Base-by-base conservation (phyloP, 2,797 vertebrate species). In the Lacerta viridis region DNA sequence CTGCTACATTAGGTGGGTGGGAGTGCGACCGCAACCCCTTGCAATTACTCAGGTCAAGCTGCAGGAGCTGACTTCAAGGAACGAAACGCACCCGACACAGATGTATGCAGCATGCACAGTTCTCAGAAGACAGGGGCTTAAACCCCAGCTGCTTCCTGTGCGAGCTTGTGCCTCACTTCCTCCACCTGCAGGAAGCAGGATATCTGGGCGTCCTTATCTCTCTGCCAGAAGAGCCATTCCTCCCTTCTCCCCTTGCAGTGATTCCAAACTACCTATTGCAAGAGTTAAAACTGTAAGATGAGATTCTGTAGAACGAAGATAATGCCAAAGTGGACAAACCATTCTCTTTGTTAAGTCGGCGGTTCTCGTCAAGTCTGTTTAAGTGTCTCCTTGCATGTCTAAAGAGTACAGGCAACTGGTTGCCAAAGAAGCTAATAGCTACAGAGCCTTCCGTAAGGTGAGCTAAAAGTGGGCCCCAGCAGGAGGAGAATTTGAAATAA, bases 151-250 rank as follows among this genome's bases (percentile, higher is more conserved):
- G 33, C 72, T 84, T 84, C 64, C 75, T 88, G 36, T 69, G 27
- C 39, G 2, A 66, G 7, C 3, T 20, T 50, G 23, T 23, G 61
- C 33, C 43, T 59, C 33, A 55, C 25, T 80, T 83, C 43, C 17
- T 41, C 72, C 74, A 77, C 33, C n/a, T 20, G 41, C 23, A 77
- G n/a, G 61, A 83, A 88, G 61, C 33, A 87, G 36, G 10, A 46
- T 13, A 87, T 29, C 27, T 61, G 50, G 17, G 7, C 41, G 15
- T 64, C 43, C 43, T 59, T 39, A 15, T 46, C 39, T 68, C 3
- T 55, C 66, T 29, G 36, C 29, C 75, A 27, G 8, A 81, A 81
- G 23, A 81, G 36, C 50, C 69, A 20, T 59, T 18, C 27, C 33
- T 69, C 18, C 64, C 64, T 76, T 50, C 43, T 25, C 59, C 17